These are phyloP conservation scores for Enteromius trimaculatus DNA, from an alignment of 2,797 vertebrate species.

Conservation along the genomic window DNA sequence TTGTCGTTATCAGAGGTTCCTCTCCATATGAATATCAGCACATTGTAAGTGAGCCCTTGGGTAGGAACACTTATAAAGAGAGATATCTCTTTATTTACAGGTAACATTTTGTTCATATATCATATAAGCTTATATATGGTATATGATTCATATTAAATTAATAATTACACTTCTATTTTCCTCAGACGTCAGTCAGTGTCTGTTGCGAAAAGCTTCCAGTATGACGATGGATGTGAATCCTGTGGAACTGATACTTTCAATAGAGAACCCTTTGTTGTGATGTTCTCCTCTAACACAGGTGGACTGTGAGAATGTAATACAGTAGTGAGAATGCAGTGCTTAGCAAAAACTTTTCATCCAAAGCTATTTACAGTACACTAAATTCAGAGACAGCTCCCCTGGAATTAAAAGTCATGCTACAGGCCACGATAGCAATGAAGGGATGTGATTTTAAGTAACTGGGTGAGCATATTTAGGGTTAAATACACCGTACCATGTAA, in stretches of 20 bases:
- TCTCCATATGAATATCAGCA: constrained; percentile 71
- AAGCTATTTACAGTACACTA: background rate
- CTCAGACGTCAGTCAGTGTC: constrained; percentile 78
- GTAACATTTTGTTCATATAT: constrained; percentile 66
- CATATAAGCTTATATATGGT: background rate
- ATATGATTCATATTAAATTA: background rate
- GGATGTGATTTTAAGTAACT: background rate
- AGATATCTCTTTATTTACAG: constrained; percentile 93
- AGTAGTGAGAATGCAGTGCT: background rate
- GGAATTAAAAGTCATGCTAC: background rate
- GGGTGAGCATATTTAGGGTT: background rate
- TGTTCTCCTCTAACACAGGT: constrained; percentile 75
- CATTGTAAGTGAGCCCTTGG: constrained; percentile 83
- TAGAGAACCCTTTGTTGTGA: constrained; percentile 87
- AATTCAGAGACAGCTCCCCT: background rate
- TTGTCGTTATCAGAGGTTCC: constrained; percentile 59
- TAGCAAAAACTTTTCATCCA: background rate
- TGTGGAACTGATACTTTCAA: constrained; percentile 81
- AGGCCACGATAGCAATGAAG: background rate
- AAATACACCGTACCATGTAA: background rate
- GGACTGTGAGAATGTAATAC: background rate
- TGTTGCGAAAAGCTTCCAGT: constrained; percentile 83
- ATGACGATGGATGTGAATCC: constrained; percentile 79
- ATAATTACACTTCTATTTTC: background rate
- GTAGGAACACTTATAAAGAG: constrained; percentile 87